Base-by-base conservation (phyloP, 2,113 vertebrate genomes). In the Melanerpes formicivorus region DNA sequence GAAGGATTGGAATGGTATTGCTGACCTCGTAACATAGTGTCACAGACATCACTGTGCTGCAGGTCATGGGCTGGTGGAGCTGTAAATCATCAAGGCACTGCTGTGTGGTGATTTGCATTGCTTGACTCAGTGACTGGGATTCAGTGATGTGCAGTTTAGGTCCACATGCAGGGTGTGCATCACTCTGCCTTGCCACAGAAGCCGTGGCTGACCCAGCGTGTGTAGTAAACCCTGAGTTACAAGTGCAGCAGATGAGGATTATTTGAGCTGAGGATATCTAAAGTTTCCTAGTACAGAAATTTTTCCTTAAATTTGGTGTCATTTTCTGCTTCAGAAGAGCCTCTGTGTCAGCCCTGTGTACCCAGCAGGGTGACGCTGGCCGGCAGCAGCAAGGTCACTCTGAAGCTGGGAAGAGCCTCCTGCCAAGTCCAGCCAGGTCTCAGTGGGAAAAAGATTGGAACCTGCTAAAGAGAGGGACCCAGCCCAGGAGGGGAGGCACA, bases 51-150 rank as follows among this genome's bases (percentile, higher is more conserved):
- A 3, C 17, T 30, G 64, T 14, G 52, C 70, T 64, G 74, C 62
- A 52, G 80, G 12, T 37, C 56, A 9, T 1, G 3, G 64, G 12
- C 64, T 48, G 65, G 29, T 1, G 3, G 62, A 23, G 60, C 10
- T 50, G 21, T 26, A 18, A 21, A 42, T 44, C 48, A 0, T 15
- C 11, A 2, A 78, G 58, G 17, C 1, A 1, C n/a, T 34, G 44
- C 10, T 11, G 6, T 0, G 1, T 25, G 2, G 56, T 6, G 60
- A 8, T 65, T 15, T n/a, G 50, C 32, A 2, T 8, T 18, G 40
- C 59, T 25, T 0, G 4, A 7, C 5, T 18, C 0, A 0, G 18
- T 30, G 37, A 9, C 0, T n/a, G 13, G 1, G 3, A 4, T 32
- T 80, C 32, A 6, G 77, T 60, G 15, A 59, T 26, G 10, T 0